Conservation (phyloP, 2,113 vertebrate species). For the Pantherophis guttatus region DNA sequence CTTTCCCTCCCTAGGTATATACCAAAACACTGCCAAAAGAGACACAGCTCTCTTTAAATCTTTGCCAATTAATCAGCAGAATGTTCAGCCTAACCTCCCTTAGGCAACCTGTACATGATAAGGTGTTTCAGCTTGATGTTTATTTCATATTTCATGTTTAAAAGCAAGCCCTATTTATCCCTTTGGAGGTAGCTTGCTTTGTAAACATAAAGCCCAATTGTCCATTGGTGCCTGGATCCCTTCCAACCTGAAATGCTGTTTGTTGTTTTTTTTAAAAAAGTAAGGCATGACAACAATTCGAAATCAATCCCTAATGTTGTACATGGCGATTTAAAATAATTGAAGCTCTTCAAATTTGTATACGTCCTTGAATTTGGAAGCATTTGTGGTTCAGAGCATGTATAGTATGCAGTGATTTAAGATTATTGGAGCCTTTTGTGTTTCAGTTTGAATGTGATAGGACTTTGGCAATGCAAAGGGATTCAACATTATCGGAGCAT, state of each 20-base stretch:
- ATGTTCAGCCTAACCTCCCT: not conserved
- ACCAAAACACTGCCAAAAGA: not conserved
- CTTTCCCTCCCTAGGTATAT: not conserved
- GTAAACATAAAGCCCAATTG: slow-evolving; percentile 50
- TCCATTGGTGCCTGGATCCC: slow-evolving; percentile 68
- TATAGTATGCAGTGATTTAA: slow-evolving; percentile 68
- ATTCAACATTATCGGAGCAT: slow-evolving; percentile 67
- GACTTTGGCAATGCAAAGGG: slow-evolving; percentile 57
- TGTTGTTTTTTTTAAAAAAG: slow-evolving; percentile 16
- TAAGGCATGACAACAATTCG: slow-evolving; percentile 76
- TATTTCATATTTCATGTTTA: not conserved
- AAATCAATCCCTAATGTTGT: slow-evolving; percentile 69
- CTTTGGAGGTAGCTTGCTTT: slow-evolving; percentile 37
- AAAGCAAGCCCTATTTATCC: not conserved
- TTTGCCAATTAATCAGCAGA: not conserved
- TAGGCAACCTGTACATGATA: not conserved
- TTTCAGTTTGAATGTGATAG: slow-evolving; percentile 67
- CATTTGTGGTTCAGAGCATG: slow-evolving; percentile 69
- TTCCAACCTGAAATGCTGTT: slow-evolving; percentile 71
- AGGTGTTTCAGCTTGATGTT: not conserved
- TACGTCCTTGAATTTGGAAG: slow-evolving; percentile 76
- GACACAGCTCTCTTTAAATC: not conserved
- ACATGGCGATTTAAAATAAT: slow-evolving; percentile 80
- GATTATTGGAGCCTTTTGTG: slow-evolving; percentile 71
- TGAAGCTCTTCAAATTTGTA: slow-evolving; percentile 80